Conservation (phyloP, 1,140 invertebrate species). For the Drosophila fuyamai region DNA sequence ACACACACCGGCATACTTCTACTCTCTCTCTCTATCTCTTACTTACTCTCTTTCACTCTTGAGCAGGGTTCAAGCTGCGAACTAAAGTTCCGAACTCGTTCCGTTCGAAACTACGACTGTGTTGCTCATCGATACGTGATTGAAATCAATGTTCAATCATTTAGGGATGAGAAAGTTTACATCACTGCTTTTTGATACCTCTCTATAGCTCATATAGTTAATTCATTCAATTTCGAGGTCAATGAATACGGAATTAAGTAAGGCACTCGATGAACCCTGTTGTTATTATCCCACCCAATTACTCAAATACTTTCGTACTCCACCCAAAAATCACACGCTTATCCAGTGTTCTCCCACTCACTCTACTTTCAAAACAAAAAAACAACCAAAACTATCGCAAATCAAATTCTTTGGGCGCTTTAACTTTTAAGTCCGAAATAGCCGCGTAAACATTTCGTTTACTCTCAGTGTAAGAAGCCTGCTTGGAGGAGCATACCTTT, state of each 20-base stretch:
- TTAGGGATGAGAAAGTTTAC: slow-evolving; percentile 42
- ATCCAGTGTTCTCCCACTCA: slow-evolving; percentile 84
- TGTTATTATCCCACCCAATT: slow-evolving; percentile 40
- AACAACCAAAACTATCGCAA: slow-evolving; percentile 43
- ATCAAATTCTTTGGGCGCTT: slow-evolving; percentile 71
- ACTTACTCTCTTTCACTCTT: slow-evolving; percentile 65
- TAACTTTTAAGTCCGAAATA: slow-evolving; percentile 84
- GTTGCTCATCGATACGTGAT: slow-evolving; percentile 62
- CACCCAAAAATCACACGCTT: slow-evolving; percentile 64
- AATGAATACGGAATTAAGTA: slow-evolving; percentile 72
- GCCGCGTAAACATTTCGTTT: slow-evolving; percentile 84
- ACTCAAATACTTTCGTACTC: slow-evolving; percentile 52
- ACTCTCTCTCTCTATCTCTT: slow-evolving; percentile 37
- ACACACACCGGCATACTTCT: slow-evolving; percentile 30
- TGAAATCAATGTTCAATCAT: slow-evolving; percentile 57
- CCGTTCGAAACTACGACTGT: slow-evolving; percentile 80
- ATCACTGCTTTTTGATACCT: slow-evolving; percentile 48
- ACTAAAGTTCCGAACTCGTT: slow-evolving; percentile 78
- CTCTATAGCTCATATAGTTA: slow-evolving; percentile 9
- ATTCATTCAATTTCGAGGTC: slow-evolving; percentile 52
- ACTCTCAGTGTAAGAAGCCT: slow-evolving; percentile 37
- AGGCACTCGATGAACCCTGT: slow-evolving; percentile 69
- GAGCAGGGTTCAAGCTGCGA: slow-evolving; percentile 61
- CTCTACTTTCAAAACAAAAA: slow-evolving; percentile 61
- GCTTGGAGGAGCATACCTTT: slow-evolving; percentile 54